Base-by-base conservation (phyloP, 2,797 vertebrate species). In the Tadarida brasiliensis region DNA sequence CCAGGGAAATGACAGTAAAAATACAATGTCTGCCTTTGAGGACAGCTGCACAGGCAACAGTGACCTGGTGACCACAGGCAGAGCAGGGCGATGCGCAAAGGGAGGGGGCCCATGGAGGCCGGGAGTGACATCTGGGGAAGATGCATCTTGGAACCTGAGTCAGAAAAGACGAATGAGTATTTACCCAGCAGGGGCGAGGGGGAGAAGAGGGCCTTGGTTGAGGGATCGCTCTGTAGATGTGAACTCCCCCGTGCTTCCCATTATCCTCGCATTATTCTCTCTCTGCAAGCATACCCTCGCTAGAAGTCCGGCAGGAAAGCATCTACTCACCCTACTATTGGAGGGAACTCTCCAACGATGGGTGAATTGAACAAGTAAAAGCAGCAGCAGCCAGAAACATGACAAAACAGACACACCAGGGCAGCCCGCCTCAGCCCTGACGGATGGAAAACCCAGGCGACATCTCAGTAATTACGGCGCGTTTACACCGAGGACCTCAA, bases 301-400 rank as follows among this genome's bases (percentile, higher is more conserved):
- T 49, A 8, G 12, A 84, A 92, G 44, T 92, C 59, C 47, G 91
- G 19, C 47, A 91, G 91, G 16, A 95, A 85, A 90, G 19, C 74
- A 86, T 49, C 49, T 54, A 15, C 3, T 91, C 78, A 86, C 3
- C 0, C 35, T 28, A 63, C 28, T 59, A 51, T 9, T n/a, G 26
- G 54, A 77, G 11, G 26, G 22, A 87, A 91, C 54, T 70, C 83
- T 93, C 49, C 24, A 80, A 59, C 2, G 14, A 70, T 20, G 0
- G 0, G 44, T 33, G 14, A 76, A 26, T n/a, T 8, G 0, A 74
- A 14, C 47, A 6, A 83, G 33, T 16, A 87, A 78, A 74, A 35
- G 16, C 14, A 90, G 80, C 28, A 68, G 61, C 87, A 89, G 33
- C 39, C 54, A 78, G 71, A 87, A 85, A 82, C 4, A 4, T 26